Evolutionary conservation across 64 coral and sea anemone genomes (phyloP), one percentile per base, ranked within the genome.

Genomic region (Montipora foliosa): DNA sequence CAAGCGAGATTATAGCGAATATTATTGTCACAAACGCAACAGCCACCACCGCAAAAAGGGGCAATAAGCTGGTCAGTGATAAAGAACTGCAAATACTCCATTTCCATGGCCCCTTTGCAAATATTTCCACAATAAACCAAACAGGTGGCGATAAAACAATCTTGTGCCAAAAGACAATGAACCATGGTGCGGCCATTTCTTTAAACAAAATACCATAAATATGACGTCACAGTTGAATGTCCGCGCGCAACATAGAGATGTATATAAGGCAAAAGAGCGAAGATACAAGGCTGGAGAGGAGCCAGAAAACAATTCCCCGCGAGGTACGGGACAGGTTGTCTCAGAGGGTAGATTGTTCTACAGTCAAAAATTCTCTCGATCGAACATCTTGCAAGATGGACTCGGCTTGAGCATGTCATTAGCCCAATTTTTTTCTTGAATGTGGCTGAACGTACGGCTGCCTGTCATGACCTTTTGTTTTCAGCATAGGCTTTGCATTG

Each of bases 101-200:
- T 49, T 86, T 69, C 67, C 82, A 86, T 9, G 82, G 82, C 45
- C 51, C 71, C 19, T 86, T 70, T 15, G 82, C 7, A 86, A 86
- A 47, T 14, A 86, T 37, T 50, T 86, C 82, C 17, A 86, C 44
- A 19, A 71, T 17, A 72, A 71, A 86, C 47, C 82, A 86, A 12
- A 70, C 19, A 2, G 82, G 64, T 12, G 17, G 19, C 24, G 66
- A 71, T 70, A 86, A 24, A 8, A 86, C 45, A 86, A 86, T 72
- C 66, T 86, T 86, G 45, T 86, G 82, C 82, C 82, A 86, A 70
- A 86, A 17, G 19, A 86, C 45, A 86, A 71, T 45, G 4, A 71
- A 20, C 44, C 45, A 47, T 8, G 82, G 50, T 17, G 82, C 82
- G 48, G 7, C 82, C 82, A 86, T 86, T 71, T 71, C 66, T 50